These are phyloP conservation scores for Pollenia angustigena DNA, from an alignment of 2,888 invertebrate species.

Conservation along the genomic window DNA sequence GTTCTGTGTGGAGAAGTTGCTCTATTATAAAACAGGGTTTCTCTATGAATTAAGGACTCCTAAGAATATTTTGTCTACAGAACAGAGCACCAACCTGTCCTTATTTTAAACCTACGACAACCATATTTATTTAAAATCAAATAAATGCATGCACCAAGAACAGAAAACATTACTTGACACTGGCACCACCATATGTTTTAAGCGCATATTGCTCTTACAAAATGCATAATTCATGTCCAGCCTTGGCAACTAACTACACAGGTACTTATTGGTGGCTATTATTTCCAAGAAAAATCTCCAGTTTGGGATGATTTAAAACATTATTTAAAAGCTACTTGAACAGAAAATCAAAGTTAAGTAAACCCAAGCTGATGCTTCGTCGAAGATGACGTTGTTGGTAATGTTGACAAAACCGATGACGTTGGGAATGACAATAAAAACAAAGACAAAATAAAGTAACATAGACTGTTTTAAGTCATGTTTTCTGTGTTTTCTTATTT, in stretches of 20 bases:
- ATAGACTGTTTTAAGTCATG: constrained; percentile 49
- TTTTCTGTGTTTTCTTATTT: not conserved
- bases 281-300: constrained; percentile 51
- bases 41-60: no score
- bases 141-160: not conserved
- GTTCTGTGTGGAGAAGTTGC: no score
- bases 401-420: constrained; percentile 60
- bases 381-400: constrained; percentile 24
- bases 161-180: not conserved
- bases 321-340: constrained; percentile 10
- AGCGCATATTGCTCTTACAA: not conserved
- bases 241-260: not conserved
- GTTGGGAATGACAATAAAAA: constrained; percentile 13
- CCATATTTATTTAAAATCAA: no score
- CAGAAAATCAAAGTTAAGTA: constrained; percentile 70
- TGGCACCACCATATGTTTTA: not conserved
- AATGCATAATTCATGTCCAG: constrained; percentile 51
- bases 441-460: constrained; percentile 10
- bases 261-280: constrained; percentile 48
- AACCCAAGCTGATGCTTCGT: constrained; percentile 21
- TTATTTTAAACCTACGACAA: not conserved
- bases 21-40: no score
- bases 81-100: not conserved
- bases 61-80: not conserved
- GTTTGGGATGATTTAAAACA: constrained; percentile 47